Evolutionary conservation across 2,113 vertebrate species (phyloP), one percentile per base, ranked within the genome.

Genomic region (Tor tambroides): DNA sequence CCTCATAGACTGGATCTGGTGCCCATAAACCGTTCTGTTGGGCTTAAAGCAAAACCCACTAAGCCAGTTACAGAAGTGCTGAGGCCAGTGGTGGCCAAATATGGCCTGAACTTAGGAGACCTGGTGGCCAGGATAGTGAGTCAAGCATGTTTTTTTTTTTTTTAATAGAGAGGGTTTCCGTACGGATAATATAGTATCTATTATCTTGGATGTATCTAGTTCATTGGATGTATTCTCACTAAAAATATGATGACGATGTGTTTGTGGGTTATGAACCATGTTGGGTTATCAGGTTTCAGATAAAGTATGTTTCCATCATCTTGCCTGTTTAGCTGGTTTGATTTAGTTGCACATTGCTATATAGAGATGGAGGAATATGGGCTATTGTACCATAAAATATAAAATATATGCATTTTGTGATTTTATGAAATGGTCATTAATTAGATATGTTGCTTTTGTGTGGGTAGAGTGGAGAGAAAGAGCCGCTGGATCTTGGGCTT

Each of bases 41-140:
- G 98, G 17, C 94, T 99, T 56, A 99, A 99, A 94, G 98, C 98
- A 0, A 99, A 99, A 91, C 98, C 98, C 91, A 99, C 98, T 61
- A 99, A 99, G 89, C 97, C 98, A 0, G 98, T 99, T 80, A 98
- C 98, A 0, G 98, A 99, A 87, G 98, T 99, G 75, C 93, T 99
- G 84, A 94, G 97, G 88, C 98, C 98, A 0, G 98, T 99, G 71
- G 98, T 99, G 79, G 97, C 98, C 89, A 99, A 99, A 90, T 99
- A 99, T 0, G 98, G 98, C 89, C 94, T 99, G 93, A 97, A 98
- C 91, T 96, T 99, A 86, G 94, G 93, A 35, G 95, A 98, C 78
- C 93, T 99, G 89, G 97, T 97, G 84, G 98, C 96, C 90, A 96
- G 95, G 89, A 96, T 99, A 93, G 98, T 99, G 94, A 96, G 97